These are phyloP conservation scores for Amitus sp. DNA, from an alignment of 2,888 invertebrate species.

Conservation along the genomic window DNA sequence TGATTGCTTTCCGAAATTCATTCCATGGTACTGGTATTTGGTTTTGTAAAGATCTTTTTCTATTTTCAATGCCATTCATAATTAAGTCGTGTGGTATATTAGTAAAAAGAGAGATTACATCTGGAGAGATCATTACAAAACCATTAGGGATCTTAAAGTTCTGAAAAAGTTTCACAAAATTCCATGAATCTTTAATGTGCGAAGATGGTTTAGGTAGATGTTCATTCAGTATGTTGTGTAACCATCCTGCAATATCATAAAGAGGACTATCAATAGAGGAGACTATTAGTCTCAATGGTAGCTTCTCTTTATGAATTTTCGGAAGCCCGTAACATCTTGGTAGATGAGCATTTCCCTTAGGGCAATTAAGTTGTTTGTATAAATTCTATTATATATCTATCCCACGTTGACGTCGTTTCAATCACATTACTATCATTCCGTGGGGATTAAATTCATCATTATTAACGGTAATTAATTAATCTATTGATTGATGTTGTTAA, in stretches of 20 bases:
- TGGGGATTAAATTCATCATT: no score
- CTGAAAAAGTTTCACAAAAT: background rate
- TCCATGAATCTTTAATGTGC: slow-evolving; percentile 7
- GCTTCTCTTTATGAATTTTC: slow-evolving; percentile 7
- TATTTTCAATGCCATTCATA: slow-evolving; percentile 6
- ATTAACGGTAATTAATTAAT: no score
- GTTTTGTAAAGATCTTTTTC: background rate
- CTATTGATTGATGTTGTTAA: no score
- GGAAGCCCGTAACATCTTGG: slow-evolving; percentile 7
- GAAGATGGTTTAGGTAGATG: slow-evolving; percentile 10
- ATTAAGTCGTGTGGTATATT: slow-evolving; percentile 29
- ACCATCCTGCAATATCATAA: slow-evolving; percentile 5
- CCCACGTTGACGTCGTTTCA: no score
- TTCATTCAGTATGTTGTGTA: background rate
- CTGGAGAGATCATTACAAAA: slow-evolving; percentile 15
- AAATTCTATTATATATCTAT: no score
- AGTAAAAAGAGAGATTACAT: slow-evolving; percentile 32
- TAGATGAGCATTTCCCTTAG: slow-evolving; percentile 3
- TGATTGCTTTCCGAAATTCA: background rate
- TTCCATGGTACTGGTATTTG: background rate
- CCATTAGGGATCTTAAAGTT: background rate
- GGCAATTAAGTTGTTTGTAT: background rate
- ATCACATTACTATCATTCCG: no score
- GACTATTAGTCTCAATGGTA: slow-evolving; percentile 10
- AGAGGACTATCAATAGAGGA: slow-evolving; percentile 5